Evolutionary conservation across 2,113 vertebrate genomes (phyloP).

Genomic region (Antigone vipio): DNA sequence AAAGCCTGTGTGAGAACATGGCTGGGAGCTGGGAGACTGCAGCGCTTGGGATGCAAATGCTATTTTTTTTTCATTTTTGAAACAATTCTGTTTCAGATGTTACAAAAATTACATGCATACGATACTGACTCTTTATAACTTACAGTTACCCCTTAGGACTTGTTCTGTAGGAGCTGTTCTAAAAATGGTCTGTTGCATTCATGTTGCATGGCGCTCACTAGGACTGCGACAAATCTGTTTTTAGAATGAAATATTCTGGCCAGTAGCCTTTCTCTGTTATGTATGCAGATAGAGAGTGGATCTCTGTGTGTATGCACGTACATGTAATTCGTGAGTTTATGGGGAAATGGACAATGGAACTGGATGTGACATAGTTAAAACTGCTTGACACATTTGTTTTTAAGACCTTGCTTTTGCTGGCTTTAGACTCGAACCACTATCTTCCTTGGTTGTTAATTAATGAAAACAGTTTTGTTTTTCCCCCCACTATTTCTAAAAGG

Average conservation of each 20-base stretch:
- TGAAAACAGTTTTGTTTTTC: neutral
- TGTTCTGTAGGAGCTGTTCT: neutral
- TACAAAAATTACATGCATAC: neutral
- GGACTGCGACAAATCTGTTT: neutral
- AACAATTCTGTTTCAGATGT: neutral
- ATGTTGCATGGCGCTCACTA: neutral
- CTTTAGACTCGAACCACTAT: neutral
- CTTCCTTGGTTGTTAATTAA: neutral
- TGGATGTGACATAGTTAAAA: neutral
- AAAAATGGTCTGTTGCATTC: neutral
- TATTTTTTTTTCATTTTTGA: neutral
- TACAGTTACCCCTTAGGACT: neutral
- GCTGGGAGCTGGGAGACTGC: neutral
- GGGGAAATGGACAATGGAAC: slow-evolving; percentile 39
- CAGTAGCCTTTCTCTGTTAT: neutral
- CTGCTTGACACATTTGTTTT: neutral
- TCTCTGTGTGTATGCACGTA: neutral
- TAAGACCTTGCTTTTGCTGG: slow-evolving; percentile 35
- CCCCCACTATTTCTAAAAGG: neutral
- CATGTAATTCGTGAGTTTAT: neutral
- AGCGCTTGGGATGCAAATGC: neutral
- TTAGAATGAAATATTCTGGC: neutral
- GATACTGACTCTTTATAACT: neutral
- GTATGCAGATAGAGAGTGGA: neutral
- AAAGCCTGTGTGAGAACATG: neutral